Evolutionary conservation across 1,140 invertebrate genomes (phyloP).

Genomic region (Epicauta chinensis): DNA sequence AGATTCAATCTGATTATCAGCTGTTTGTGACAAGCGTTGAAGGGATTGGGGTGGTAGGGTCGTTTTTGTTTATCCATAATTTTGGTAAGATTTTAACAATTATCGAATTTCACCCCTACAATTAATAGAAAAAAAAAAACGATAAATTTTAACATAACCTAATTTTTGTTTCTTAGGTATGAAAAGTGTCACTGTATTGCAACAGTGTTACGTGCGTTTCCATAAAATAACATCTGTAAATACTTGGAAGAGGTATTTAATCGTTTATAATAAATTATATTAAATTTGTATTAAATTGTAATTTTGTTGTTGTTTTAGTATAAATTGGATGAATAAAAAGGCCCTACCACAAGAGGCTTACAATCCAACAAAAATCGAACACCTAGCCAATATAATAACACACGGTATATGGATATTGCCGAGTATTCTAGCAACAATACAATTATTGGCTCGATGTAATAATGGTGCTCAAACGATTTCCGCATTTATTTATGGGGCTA

Average conservation of each 20-base stretch:
- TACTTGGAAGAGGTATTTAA: conserved; percentile 9
- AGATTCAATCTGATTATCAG: no score
- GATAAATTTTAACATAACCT: not conserved
- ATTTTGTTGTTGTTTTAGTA: conserved; percentile 43
- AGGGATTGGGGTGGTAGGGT: not conserved
- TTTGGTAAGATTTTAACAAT: conserved; percentile 1
- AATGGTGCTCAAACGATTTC: conserved; percentile 69
- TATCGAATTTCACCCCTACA: no score
- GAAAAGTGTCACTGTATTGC: conserved; percentile 12
- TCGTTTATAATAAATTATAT: not conserved
- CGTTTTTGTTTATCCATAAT: conserved; percentile 12
- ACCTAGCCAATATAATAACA: conserved; percentile 84
- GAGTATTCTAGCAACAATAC: conserved; percentile 66
- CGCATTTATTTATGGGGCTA: conserved; percentile 77
- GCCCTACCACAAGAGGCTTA: conserved; percentile 60
- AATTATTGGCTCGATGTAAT: conserved; percentile 64
- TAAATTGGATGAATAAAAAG: conserved; percentile 63
- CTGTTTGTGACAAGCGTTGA: not conserved
- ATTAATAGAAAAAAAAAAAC: no score
- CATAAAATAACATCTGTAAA: conserved; percentile 4
- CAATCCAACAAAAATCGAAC: conserved; percentile 72
- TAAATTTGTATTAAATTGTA: not conserved
- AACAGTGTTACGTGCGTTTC: conserved; percentile 12
- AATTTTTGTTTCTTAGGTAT: conserved; percentile 6
- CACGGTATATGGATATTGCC: conserved; percentile 84